Evolutionary conservation across 1,140 invertebrate genomes (phyloP).

Genomic region (Dolichoris vasculosae): DNA sequence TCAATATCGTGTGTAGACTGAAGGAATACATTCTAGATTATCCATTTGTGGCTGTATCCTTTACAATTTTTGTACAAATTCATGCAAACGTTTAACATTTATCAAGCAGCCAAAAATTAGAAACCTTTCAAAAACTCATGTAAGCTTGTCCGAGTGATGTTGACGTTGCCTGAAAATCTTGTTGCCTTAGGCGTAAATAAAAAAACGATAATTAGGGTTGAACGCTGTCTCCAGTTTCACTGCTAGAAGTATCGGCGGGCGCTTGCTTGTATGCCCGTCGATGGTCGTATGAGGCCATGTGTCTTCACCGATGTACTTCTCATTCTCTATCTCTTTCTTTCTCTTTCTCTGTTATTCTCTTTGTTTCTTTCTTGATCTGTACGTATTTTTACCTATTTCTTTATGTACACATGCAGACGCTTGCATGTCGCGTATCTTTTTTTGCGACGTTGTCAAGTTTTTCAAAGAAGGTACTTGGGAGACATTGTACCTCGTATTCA

Average conservation of each 20-base stretch:
- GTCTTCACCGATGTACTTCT: conserved; percentile 14
- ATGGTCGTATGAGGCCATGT: conserved; percentile 22
- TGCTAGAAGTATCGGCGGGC: neutral
- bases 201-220: neutral
- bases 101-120: too few relatives aligned
- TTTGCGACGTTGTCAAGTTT: conserved; percentile 26
- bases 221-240: too few relatives aligned
- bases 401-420: neutral
- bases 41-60: neutral
- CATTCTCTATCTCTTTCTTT: too few relatives aligned
- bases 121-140: too few relatives aligned
- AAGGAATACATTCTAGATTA: neutral
- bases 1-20: neutral
- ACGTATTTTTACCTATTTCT: too few relatives aligned
- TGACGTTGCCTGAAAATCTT: too few relatives aligned
- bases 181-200: too few relatives aligned
- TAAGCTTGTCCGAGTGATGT: too few relatives aligned
- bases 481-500: neutral
- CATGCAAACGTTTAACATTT: conserved; percentile 14
- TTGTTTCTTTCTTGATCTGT: too few relatives aligned
- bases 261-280: neutral
- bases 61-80: neutral
- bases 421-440: neutral
- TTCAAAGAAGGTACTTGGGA: neutral
- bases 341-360: too few relatives aligned